Evolutionary conservation across 2,113 vertebrate genomes (phyloP), one percentile per base, ranked within the genome.

Genomic region (Bubalus kerabau): DNA sequence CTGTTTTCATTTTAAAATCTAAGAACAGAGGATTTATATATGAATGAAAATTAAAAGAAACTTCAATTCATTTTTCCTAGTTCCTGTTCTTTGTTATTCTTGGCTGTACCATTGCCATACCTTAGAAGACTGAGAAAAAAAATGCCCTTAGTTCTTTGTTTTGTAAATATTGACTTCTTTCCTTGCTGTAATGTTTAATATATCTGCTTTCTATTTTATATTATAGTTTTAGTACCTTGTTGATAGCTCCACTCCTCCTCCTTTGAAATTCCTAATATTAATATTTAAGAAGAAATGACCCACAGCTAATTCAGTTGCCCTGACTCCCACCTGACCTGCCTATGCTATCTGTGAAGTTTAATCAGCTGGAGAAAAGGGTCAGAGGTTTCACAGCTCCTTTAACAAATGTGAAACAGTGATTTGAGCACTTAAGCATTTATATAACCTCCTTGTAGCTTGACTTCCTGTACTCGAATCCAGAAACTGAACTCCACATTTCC

Each of bases 41-140:
- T 80, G 92, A 93, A 84, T 89, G 92, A 74, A 95, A 93, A 94
- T 71, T 56, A 91, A 48, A 84, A 95, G 90, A 93, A 71, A 82
- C 94, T 90, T 92, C 52, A 67, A 43, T 80, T 93, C 50, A 40
- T 97, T 83, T 95, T 86, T 80, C 78, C 87, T 74, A 36, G 67
- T 91, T 91, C 80, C 94, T 60, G 56, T 46, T 86, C 94, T 94
- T 92, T 96, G 94, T 98, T 96, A 78, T 96, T 96, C 87, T 97
- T 97, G 94, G 90, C 96, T 95, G 36, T 57, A 21, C 87, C n/a
- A 28, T 14, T 78, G 36, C 60, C 86, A 60, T 40, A 88, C 16
- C 81, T 80, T 71, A 84, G 82, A 86, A 80, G 52, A 93, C 0
- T 80, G 82, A 52, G 78, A 43, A 86, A 13, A n/a, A n/a, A 74